phyloP scores from a whole-genome alignment of 2,888 invertebrate species.

The Octonoba sinensis region DNA sequence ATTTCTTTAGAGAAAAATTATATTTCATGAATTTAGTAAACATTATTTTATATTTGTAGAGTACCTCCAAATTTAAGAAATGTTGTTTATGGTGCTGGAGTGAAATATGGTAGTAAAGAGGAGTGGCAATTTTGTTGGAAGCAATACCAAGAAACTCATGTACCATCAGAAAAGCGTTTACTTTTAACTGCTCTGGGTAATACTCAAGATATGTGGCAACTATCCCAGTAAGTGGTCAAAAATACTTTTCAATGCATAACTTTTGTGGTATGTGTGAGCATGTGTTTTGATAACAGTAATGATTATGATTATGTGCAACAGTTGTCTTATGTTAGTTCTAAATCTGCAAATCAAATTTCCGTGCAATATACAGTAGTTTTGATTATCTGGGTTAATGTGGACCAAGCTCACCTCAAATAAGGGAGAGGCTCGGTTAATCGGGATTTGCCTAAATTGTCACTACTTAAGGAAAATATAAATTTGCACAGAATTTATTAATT shows the following conservation, averaged over 20 bases:
- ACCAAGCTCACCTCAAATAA: no score
- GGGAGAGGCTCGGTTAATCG: no score
- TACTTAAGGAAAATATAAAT: no score
- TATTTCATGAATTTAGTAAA: not conserved
- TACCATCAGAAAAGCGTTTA: slow-evolving; percentile 69
- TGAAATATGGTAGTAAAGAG: slow-evolving; percentile 69
- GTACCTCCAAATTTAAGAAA: slow-evolving; percentile 83
- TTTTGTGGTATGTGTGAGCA: not conserved
- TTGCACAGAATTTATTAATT: no score
- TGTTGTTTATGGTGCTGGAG: slow-evolving; percentile 77
- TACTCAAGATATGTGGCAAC: slow-evolving; percentile 68
- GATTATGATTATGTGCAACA: no score
- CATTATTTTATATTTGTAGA: slow-evolving; percentile 67
- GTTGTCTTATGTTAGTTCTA: no score
- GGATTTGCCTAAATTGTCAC: no score
- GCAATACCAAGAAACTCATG: slow-evolving; percentile 67
- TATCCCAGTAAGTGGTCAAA: slow-evolving; percentile 68
- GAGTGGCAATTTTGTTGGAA: slow-evolving; percentile 71
- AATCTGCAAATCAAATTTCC: no score
- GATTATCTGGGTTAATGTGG: no score
- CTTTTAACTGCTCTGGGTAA: slow-evolving; percentile 69
- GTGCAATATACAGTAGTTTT: no score
- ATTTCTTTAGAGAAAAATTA: no score
- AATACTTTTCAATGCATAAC: not conserved
- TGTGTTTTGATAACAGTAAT: no score